Conservation (phyloP, 1,140 invertebrate species). For the Meloidogyne hapla region DNA sequence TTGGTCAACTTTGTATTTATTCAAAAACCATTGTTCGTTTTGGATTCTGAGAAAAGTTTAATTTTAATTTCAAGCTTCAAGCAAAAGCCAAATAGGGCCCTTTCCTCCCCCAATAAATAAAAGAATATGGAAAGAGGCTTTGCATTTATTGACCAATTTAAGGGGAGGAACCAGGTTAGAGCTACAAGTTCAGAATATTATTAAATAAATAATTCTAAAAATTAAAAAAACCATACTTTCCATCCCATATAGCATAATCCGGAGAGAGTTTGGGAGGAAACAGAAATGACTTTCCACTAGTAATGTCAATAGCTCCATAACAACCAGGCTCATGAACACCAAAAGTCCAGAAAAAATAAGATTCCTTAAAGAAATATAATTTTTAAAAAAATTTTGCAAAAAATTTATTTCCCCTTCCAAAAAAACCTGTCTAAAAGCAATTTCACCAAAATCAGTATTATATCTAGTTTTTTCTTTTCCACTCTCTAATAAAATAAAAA, state of each 20-base stretch:
- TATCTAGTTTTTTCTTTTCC: slow-evolving; percentile 58
- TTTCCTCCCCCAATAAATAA: too few relatives aligned
- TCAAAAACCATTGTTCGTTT: slow-evolving; percentile 55
- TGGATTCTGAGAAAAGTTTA: slow-evolving; percentile 50
- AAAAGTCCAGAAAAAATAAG: slow-evolving; percentile 64
- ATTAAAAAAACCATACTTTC: slow-evolving; percentile 50
- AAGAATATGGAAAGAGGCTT: too few relatives aligned
- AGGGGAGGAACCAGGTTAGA: too few relatives aligned
- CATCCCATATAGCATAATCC: slow-evolving; percentile 60
- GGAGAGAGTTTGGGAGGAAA: slow-evolving; percentile 55
- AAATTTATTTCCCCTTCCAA: slow-evolving; percentile 17
- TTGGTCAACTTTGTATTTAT: slow-evolving; percentile 61
- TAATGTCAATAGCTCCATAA: slow-evolving; percentile 54
- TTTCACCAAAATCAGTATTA: slow-evolving; percentile 60
- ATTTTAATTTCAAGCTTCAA: slow-evolving; percentile 6
- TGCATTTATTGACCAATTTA: too few relatives aligned
- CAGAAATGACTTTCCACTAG: slow-evolving; percentile 48
- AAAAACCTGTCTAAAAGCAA: slow-evolving; percentile 54
- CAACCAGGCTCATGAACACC: slow-evolving; percentile 62
- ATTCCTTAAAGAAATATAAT: slow-evolving; percentile 43
- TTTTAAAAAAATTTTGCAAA: slow-evolving; percentile 5
- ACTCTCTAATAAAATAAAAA: slow-evolving; percentile 54
- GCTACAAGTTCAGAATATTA: too few relatives aligned
- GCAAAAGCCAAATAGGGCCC: too few relatives aligned
- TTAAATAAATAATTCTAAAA: too few relatives aligned